Evolutionary conservation across 2,888 invertebrate species (phyloP).

Genomic region (Oegoconia quadripuncta): DNA sequence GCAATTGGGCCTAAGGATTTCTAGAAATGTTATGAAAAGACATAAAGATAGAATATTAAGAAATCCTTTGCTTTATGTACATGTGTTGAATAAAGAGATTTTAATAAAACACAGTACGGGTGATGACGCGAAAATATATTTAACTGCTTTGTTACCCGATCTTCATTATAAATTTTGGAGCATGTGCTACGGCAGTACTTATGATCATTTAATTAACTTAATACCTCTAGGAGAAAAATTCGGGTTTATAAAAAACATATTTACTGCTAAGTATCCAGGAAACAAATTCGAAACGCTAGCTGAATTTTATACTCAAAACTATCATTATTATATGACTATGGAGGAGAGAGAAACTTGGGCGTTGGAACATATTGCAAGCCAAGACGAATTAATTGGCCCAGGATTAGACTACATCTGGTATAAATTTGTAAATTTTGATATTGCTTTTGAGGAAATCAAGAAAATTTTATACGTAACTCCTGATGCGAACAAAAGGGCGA

Average conservation of each 20-base stretch:
- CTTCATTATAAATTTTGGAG: conserved; percentile 24
- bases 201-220: conserved; percentile 24
- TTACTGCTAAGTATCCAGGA: conserved; percentile 24
- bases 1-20: conserved; percentile 29
- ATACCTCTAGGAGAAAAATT: conserved; percentile 25
- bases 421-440: conserved; percentile 41
- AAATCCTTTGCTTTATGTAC: conserved; percentile 35
- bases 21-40: conserved; percentile 37
- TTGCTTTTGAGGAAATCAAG: conserved; percentile 40
- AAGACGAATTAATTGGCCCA: conserved; percentile 31
- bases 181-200: conserved; percentile 17
- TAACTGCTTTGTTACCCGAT: conserved; percentile 21
- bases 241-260: conserved; percentile 26
- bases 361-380: conserved; percentile 24
- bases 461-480: conserved; percentile 31
- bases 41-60: conserved; percentile 41
- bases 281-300: conserved; percentile 28
- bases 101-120: conserved; percentile 30
- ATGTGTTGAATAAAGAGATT: conserved; percentile 28
- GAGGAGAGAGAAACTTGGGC: conserved; percentile 32
- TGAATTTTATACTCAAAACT: conserved; percentile 23
- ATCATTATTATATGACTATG: conserved; percentile 24
- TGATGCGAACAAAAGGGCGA: conserved; percentile 28
- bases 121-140: conserved; percentile 37
- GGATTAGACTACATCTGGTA: conserved; percentile 45